Evolutionary conservation across 2,113 vertebrate genomes (phyloP), one percentile per base, ranked within the genome.

Genomic region (Myotis lucifugus): DNA sequence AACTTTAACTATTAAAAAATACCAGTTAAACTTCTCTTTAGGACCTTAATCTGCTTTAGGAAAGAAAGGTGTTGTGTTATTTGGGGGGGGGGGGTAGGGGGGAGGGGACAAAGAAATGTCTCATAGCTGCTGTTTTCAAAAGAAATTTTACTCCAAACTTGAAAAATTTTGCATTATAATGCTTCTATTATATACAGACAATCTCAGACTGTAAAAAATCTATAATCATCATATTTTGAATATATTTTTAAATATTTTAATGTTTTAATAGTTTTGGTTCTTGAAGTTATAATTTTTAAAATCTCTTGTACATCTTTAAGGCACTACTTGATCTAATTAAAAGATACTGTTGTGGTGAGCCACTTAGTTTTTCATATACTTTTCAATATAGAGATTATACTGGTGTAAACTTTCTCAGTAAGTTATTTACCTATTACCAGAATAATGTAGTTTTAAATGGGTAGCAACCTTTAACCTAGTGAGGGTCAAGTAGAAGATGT

Each of bases 131-230:
- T 91, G 15, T 70, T 96, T 97, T 10, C 15, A 23, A 89, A 83
- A 54, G 23, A 89, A 52, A 73, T 95, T 91, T 87, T 91, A 88
- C 46, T 87, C 23, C 77, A 18, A 87, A 84, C 29, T 93, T 61
- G 18, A 25, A 86, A 85, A 72, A 6, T 42, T 90, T 81, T 94
- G 25, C 8, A 54, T 90, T 81, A 11, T 40, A 46, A 37, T 40
- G 15, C 32, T 92, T 86, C 74, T 91, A 1, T 87, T 76, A 37
- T 14, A n/a, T 72, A 29, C 32, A 77, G 32, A 32, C 59, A 14
- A 79, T n/a, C 21, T 85, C 11, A 76, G 19, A 46, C 40, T 86
- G 19, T 83, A 88, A 78, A 89, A n/a, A 61, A 79, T 37, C 13
- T 81, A 4, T 90, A 74, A 67, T 85, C 29, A 66, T 81, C 37